Percentiles rank a stretch among this genome's conserved stretches.
Evolutionary conservation across 2,113 vertebrate species (phyloP).

Genomic region (Struthidea cinerea): DNA sequence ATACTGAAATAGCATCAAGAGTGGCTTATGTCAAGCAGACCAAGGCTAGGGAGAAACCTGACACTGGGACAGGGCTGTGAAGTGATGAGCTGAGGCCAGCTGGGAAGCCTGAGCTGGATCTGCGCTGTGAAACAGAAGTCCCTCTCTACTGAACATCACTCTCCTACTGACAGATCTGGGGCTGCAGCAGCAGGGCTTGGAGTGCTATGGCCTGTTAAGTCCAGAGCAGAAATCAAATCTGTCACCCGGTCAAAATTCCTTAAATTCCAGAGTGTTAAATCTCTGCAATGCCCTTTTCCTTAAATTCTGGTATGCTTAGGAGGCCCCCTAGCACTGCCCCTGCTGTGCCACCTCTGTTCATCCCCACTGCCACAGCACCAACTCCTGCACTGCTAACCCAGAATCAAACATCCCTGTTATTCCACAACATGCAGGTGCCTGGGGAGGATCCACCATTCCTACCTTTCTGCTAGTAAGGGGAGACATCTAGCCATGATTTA

Average conservation of each 20-base stretch:
- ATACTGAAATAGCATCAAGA: constrained; percentile 27
- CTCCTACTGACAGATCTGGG: neutral
- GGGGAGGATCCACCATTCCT: neutral
- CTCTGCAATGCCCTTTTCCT: neutral
- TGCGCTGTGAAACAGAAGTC: neutral
- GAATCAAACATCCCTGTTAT: neutral
- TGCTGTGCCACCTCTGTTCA: neutral
- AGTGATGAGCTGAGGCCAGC: constrained; percentile 17
- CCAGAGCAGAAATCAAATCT: neutral
- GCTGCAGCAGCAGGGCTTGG: accelerated
- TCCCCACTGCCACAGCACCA: neutral
- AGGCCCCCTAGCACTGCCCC: neutral
- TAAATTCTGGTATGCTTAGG: neutral
- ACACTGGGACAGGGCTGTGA: neutral
- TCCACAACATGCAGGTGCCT: neutral
- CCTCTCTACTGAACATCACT: neutral
- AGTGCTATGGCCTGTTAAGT: neutral
- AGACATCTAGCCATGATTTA: neutral
- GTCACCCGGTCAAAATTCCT: neutral
- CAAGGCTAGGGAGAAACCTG: constrained; percentile 1
- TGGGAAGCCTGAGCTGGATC: neutral
- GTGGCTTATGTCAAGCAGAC: neutral
- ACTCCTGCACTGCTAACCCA: neutral
- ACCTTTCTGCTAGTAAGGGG: neutral
- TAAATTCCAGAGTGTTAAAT: neutral